Evolutionary conservation across 2,888 invertebrate genomes (phyloP).

Genomic region (Shargacucullia verbasci): DNA sequence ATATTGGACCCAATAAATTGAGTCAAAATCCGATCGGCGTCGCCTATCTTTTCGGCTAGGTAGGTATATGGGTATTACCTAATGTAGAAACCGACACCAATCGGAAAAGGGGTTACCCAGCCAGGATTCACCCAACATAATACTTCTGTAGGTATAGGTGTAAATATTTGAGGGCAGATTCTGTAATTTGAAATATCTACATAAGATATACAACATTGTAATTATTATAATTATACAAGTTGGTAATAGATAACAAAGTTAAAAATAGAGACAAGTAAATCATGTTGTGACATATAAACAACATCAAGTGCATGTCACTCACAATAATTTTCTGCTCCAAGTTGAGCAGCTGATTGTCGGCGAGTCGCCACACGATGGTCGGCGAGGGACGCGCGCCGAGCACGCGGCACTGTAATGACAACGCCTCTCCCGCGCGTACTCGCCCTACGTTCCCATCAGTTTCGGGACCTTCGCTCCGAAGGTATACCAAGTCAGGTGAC

Average conservation of each 20-base stretch:
- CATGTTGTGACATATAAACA: conserved; percentile 5
- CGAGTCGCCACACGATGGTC: conserved; percentile 72
- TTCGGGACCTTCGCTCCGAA: conserved; percentile 63
- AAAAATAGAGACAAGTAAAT: conserved; percentile 8
- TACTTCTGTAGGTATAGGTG: too few species aligned
- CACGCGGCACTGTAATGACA: conserved; percentile 79
- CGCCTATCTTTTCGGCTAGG: too few species aligned
- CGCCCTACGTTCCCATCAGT: conserved; percentile 59
- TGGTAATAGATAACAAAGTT: neutral
- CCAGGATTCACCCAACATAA: too few species aligned
- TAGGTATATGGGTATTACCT: too few species aligned
- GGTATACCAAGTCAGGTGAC: conserved; percentile 78
- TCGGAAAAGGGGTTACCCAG: too few species aligned
- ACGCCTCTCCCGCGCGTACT: conserved; percentile 69
- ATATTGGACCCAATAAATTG: too few species aligned
- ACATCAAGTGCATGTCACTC: conserved; percentile 38
- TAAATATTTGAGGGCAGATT: too few species aligned
- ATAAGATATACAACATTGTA: too few species aligned
- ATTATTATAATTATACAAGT: too few species aligned
- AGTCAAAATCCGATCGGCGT: too few species aligned
- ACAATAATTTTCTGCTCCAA: conserved; percentile 78
- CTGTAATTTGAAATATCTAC: too few species aligned
- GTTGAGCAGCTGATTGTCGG: conserved; percentile 69
- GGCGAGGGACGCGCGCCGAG: conserved; percentile 81
- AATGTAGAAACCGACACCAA: too few species aligned